phyloP scores from a whole-genome alignment of 2,113 vertebrate species.

The Megalops atlanticus region DNA sequence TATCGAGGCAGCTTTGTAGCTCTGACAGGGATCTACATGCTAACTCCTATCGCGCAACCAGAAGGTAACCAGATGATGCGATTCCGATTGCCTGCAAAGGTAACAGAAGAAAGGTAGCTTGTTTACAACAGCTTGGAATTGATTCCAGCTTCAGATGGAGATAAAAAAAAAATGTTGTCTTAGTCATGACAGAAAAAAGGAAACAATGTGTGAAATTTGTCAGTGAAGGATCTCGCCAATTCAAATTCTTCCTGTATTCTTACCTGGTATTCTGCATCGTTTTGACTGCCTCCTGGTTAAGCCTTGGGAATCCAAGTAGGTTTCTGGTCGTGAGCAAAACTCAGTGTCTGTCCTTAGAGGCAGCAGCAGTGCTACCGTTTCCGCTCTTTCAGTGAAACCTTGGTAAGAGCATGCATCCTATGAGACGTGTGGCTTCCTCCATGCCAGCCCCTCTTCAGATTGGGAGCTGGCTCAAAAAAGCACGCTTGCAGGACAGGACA shows the following conservation, averaged over 20 bases:
- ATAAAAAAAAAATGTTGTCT: too few relatives aligned
- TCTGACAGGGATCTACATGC: not conserved
- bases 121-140: too few relatives aligned
- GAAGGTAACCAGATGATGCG: not conserved
- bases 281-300: not conserved
- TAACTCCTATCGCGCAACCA: not conserved
- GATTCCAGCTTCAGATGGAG: too few relatives aligned
- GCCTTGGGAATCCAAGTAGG: not conserved
- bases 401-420: not conserved
- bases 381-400: not conserved
- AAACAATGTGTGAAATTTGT: too few relatives aligned
- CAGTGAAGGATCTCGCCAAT: too few relatives aligned
- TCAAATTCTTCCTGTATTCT: too few relatives aligned
- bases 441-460: not conserved
- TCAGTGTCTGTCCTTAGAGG: not conserved
- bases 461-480: not conserved
- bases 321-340: not conserved
- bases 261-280: too few relatives aligned
- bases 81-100: too few relatives aligned
- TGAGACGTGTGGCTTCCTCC: not conserved
- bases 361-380: not conserved
- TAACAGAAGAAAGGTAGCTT: too few relatives aligned
- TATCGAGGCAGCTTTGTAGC: not conserved
- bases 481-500: not conserved
- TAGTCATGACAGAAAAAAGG: too few relatives aligned